Conservation (phyloP, 2,797 vertebrate species). For the Neostethus bicornis region DNA sequence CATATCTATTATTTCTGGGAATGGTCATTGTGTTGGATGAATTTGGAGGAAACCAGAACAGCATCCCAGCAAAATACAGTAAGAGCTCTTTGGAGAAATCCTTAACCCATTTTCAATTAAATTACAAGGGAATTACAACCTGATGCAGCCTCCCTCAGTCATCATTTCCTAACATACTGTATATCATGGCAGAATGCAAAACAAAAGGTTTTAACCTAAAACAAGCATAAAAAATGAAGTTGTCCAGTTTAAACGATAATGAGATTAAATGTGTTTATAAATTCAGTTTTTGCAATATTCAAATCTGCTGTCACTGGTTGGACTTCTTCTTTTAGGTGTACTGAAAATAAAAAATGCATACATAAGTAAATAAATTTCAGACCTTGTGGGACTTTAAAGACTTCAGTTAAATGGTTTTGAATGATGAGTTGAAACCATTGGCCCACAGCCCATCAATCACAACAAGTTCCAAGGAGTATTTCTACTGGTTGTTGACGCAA, state of each 20-base stretch:
- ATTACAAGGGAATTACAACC: constrained; percentile 7
- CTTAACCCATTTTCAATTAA: constrained; percentile 42
- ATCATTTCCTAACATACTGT: not conserved
- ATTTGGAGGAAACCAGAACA: constrained; percentile 28
- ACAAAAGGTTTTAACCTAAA: not conserved
- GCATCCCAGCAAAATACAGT: constrained; percentile 29
- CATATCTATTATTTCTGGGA: constrained; percentile 51
- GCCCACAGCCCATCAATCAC: no score
- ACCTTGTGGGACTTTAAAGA: no score
- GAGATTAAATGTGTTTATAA: no score
- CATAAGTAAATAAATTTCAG: no score
- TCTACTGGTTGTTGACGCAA: no score
- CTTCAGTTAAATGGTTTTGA: no score
- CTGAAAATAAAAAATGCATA: no score
- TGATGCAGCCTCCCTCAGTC: not conserved
- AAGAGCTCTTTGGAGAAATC: constrained; percentile 28
- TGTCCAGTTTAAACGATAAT: not conserved
- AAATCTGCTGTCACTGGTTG: no score
- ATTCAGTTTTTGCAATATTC: no score
- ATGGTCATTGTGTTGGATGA: constrained; percentile 37
- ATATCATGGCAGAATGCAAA: not conserved
- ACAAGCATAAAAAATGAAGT: not conserved
- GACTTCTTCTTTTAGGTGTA: no score
- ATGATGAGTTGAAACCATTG: no score
- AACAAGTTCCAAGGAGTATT: no score